A percentile compares a stretch with the other conserved stretches of the same genome.
Evolutionary conservation across 2,113 vertebrate species (phyloP).

Genomic region (Tor tambroides): DNA sequence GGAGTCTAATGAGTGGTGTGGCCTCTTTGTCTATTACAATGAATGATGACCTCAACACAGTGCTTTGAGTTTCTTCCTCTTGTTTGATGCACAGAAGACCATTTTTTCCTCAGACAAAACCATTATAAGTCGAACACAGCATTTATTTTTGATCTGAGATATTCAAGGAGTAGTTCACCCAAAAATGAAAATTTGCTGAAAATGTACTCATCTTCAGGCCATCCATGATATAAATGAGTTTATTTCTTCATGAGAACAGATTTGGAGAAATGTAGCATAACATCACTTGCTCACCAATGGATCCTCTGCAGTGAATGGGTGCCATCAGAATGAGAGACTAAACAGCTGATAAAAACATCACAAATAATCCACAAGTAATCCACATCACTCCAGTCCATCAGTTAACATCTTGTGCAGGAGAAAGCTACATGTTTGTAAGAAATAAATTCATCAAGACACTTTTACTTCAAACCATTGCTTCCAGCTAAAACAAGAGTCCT

Average conservation of each 20-base stretch:
- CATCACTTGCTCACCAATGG: not conserved
- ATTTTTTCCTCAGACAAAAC: not conserved
- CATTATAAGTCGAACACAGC: not conserved
- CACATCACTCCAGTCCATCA: not conserved
- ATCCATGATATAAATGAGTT: not conserved
- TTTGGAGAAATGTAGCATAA: not conserved
- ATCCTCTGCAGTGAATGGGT: not conserved
- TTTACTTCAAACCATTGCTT: no score
- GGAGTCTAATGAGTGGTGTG: conserved; percentile 41
- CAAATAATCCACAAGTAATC: no score
- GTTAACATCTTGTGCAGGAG: not conserved
- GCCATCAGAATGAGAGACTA: not conserved
- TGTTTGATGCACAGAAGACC: conserved; percentile 5
- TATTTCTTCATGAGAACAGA: not conserved
- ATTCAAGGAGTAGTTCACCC: not conserved
- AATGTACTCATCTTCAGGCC: not conserved
- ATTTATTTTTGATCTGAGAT: not conserved
- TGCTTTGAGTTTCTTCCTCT: conserved; percentile 36
- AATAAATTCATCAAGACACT: not conserved
- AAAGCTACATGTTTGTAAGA: not conserved
- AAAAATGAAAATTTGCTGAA: not conserved
- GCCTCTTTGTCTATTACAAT: conserved; percentile 37
- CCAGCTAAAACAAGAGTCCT: no score
- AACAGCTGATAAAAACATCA: no score
- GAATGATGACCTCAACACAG: conserved; percentile 42